These are phyloP conservation scores for Neotragus moschatus DNA, from an alignment of 2,113 vertebrate genomes.

Conservation along the genomic window DNA sequence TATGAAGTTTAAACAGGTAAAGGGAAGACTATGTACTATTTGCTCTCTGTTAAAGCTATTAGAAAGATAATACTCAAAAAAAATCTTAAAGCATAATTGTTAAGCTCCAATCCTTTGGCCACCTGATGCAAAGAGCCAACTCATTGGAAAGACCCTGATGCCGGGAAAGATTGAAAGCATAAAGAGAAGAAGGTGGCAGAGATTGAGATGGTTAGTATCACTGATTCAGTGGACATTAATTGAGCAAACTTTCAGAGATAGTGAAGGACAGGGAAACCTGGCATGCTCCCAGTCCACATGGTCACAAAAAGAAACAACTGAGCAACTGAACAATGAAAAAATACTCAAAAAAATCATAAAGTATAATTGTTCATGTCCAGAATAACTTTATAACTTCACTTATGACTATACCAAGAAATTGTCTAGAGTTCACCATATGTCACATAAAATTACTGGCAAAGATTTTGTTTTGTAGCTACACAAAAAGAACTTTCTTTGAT, in stretches of 20 bases:
- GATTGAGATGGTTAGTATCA: neutral
- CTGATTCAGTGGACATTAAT: neutral
- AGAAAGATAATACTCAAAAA: neutral
- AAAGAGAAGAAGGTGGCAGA: neutral
- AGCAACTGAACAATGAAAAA: neutral
- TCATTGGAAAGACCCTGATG: neutral
- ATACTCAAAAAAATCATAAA: neutral
- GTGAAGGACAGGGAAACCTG: neutral
- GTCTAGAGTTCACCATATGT: neutral
- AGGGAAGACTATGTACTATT: neutral
- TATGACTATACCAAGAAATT: neutral
- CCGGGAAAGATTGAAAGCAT: neutral
- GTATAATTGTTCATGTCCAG: neutral
- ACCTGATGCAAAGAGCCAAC: neutral
- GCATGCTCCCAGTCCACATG: neutral
- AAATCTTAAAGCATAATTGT: neutral
- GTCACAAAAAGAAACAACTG: neutral
- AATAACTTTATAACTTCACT: neutral
- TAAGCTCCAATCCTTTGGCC: neutral
- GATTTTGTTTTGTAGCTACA: too few relatives aligned
- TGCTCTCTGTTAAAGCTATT: neutral
- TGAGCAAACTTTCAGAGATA: neutral
- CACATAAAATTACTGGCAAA: neutral
- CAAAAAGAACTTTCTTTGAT: too few relatives aligned
- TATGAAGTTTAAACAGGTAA: neutral